Conservation (phyloP, 2,113 vertebrate genomes). For the Probosciger aterrimus region DNA sequence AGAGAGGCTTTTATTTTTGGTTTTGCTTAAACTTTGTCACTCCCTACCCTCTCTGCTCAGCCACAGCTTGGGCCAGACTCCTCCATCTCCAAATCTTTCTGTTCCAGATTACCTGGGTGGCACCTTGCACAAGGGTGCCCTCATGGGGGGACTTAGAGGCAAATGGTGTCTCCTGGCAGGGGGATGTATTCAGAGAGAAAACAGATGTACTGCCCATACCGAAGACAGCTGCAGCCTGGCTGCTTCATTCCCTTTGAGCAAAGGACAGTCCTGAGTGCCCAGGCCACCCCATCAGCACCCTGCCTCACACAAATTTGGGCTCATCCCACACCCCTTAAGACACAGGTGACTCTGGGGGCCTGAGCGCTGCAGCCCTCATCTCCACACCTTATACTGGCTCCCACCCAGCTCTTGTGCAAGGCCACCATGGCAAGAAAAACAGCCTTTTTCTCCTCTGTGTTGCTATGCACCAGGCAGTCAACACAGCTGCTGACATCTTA, state of each 20-base stretch:
- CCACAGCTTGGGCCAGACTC: not conserved
- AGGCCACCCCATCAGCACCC: not conserved
- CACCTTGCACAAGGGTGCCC: not conserved
- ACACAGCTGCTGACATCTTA: not conserved
- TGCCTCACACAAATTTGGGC: not conserved
- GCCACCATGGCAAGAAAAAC: fast-evolving
- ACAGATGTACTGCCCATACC: fast-evolving
- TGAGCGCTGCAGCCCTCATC: fast-evolving
- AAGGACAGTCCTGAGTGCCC: not conserved
- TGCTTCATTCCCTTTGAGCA: fast-evolving
- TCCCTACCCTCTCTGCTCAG: not conserved
- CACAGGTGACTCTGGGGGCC: not conserved
- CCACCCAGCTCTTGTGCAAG: fast-evolving
- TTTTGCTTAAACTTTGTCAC: not conserved
- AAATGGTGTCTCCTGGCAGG: fast-evolving
- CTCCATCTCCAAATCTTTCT: not conserved
- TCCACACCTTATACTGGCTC: not conserved
- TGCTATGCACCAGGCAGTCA: fast-evolving
- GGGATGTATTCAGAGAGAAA: not conserved
- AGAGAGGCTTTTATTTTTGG: not conserved
- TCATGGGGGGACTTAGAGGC: fast-evolving
- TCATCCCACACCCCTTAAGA: not conserved
- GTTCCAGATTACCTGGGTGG: not conserved
- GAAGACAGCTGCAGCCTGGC: not conserved
- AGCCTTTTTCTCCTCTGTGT: not conserved